Evolutionary conservation across 2,797 vertebrate species (phyloP).

Genomic region (Vultur gryphus): DNA sequence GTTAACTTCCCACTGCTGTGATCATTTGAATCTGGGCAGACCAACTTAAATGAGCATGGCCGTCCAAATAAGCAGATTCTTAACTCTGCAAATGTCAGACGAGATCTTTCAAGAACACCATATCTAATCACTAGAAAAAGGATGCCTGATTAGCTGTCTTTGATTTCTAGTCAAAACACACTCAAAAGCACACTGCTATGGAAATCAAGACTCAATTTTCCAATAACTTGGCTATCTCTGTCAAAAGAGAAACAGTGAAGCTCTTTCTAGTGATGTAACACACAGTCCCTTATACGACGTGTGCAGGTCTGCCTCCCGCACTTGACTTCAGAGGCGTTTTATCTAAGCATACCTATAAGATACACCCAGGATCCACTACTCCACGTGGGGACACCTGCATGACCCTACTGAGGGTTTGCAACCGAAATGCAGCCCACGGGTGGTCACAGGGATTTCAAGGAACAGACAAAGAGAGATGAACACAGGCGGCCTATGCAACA

Average conservation of each 20-base stretch:
- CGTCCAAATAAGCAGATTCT: background rate
- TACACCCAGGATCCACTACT: rapidly evolving
- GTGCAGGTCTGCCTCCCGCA: background rate
- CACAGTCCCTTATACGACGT: rapidly evolving
- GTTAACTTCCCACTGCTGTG: background rate
- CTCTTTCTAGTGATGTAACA: background rate
- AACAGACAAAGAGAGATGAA: background rate
- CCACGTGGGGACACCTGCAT: background rate
- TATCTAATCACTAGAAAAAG: background rate
- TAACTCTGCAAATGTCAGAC: background rate
- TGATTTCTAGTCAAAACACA: constrained; percentile 45
- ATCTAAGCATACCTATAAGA: background rate
- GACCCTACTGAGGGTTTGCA: background rate
- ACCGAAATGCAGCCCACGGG: rapidly evolving
- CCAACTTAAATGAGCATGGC: background rate
- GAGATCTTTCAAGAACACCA: background rate
- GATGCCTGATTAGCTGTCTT: background rate
- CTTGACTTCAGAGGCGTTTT: background rate
- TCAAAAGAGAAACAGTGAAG: background rate
- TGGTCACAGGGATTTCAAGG: background rate
- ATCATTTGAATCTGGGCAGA: background rate
- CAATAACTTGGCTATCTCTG: background rate
- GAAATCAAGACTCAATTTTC: background rate
- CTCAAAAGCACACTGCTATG: background rate
- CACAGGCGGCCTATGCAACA: background rate